phyloP scores from a whole-genome alignment of 2,888 invertebrate species.

The Tipula vernalis region DNA sequence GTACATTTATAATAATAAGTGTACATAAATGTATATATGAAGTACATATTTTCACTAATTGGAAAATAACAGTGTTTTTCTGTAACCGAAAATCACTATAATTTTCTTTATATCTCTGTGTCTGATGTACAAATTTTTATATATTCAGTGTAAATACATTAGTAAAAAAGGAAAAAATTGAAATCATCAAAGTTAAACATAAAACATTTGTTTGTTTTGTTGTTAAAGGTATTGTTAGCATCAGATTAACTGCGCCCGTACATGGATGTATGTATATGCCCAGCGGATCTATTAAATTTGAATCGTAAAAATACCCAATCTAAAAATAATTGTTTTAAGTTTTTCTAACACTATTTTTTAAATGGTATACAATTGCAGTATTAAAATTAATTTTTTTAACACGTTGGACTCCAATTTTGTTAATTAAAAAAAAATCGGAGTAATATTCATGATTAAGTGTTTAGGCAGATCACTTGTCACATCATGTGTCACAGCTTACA shows the following conservation, averaged over 20 bases:
- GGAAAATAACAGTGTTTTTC: conserved; percentile 7
- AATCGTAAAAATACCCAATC: neutral
- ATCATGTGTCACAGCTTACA: too few relatives aligned
- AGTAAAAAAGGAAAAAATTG: neutral
- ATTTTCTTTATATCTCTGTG: neutral
- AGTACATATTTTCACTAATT: neutral
- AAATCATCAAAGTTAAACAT: neutral
- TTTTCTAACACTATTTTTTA: neutral
- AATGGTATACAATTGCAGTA: neutral
- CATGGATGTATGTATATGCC: neutral
- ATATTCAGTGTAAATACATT: neutral
- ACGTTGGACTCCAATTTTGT: neutral
- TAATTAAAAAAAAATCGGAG: neutral
- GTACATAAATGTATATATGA: neutral
- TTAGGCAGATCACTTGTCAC: neutral
- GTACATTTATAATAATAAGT: neutral
- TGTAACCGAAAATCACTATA: neutral
- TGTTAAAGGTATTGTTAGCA: neutral
- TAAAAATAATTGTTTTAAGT: neutral
- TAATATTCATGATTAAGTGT: neutral
- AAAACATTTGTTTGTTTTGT: neutral
- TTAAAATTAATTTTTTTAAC: neutral
- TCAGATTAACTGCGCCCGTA: neutral
- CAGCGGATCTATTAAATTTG: neutral
- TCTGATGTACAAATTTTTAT: neutral